phyloP scores from a whole-genome alignment of 1,140 invertebrate species.

The Heterodera carotae region DNA sequence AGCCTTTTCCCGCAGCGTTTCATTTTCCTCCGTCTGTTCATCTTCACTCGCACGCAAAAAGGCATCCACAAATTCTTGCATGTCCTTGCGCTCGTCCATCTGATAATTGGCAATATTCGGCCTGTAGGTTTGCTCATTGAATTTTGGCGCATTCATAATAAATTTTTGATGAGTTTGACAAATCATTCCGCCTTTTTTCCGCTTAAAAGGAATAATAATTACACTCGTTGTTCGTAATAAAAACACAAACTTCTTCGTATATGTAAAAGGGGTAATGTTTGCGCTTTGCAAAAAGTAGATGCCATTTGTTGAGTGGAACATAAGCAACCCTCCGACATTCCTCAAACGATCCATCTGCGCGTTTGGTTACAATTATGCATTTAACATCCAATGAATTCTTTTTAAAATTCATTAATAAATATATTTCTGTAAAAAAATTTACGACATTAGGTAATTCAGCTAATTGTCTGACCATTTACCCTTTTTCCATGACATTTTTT shows the following conservation, averaged over 20 bases:
- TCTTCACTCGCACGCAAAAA: constrained; percentile 19
- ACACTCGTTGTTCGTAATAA: background rate
- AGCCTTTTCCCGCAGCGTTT: constrained; percentile 10
- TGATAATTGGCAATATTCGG: constrained; percentile 29
- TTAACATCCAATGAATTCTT: background rate
- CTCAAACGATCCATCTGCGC: background rate
- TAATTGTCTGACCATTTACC: no score
- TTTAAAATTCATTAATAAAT: no score
- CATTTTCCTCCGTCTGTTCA: background rate
- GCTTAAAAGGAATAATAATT: constrained; percentile 28
- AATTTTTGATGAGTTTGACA: constrained; percentile 31
- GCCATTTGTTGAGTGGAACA: background rate
- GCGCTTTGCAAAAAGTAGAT: background rate
- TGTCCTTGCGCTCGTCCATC: constrained; percentile 28
- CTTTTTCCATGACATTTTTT: no score
- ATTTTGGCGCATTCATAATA: constrained; percentile 32
- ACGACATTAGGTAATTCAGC: no score
- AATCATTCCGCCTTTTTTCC: constrained; percentile 16
- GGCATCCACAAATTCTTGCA: constrained; percentile 35
- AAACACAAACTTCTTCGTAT: background rate
- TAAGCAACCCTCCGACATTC: background rate
- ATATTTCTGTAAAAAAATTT: no score
- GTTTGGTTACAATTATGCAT: constrained; percentile 1
- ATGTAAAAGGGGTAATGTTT: constrained; percentile 9
- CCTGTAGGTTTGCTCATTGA: constrained; percentile 29